phyloP scores from a whole-genome alignment of 1,140 invertebrate genomes.

The Mizuhopecten yessoensis region DNA sequence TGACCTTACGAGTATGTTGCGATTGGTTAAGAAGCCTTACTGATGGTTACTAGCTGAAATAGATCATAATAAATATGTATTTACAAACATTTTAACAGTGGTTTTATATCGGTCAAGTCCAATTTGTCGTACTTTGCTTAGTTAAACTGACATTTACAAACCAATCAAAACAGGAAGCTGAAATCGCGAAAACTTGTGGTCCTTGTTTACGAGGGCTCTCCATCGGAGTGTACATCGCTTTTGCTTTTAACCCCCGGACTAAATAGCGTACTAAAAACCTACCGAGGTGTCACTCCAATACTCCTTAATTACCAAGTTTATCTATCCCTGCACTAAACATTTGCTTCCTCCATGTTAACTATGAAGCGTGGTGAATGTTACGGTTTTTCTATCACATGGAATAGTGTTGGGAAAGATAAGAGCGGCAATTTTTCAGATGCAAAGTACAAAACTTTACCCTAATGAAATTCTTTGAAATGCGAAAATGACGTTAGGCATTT shows the following conservation, averaged over 20 bases:
- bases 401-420: neutral
- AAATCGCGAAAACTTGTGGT: neutral
- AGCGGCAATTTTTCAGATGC: neutral
- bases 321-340: neutral
- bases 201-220: neutral
- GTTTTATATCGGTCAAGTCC: neutral
- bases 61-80: too few relatives aligned
- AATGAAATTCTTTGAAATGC: slow-evolving; percentile 14
- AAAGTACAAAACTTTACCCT: neutral
- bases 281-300: neutral
- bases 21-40: too few relatives aligned
- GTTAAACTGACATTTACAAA: neutral
- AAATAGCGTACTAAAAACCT: neutral
- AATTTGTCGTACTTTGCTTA: neutral
- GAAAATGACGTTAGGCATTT: neutral
- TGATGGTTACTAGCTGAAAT: too few relatives aligned
- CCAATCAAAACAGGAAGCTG: neutral
- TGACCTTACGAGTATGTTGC: too few relatives aligned
- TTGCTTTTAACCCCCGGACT: neutral
- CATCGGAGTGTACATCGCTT: neutral
- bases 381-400: neutral
- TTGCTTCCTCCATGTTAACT: neutral
- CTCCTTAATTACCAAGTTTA: neutral
- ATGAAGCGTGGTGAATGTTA: neutral
- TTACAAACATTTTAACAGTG: too few relatives aligned